Evolutionary conservation across 2,113 vertebrate species (phyloP).

Genomic region (Otolemur garnettii): DNA sequence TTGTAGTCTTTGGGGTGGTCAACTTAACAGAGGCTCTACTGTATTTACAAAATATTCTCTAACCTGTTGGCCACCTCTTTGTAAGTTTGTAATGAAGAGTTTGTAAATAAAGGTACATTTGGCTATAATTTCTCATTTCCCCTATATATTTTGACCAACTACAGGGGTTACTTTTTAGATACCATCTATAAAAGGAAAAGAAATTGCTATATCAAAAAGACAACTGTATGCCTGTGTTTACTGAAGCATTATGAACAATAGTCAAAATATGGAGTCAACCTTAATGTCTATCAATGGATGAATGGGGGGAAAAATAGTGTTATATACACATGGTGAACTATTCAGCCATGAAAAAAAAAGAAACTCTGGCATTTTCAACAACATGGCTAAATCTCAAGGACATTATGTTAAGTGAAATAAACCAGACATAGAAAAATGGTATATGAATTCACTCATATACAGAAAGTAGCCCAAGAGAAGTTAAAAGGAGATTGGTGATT

Average conservation of each 20-base stretch:
- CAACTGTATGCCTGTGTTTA: not conserved
- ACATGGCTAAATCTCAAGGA: not conserved
- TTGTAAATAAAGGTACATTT: too few species aligned
- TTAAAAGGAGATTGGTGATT: not conserved
- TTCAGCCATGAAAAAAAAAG: not conserved
- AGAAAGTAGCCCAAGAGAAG: not conserved
- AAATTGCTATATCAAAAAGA: not conserved
- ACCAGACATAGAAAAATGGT: not conserved
- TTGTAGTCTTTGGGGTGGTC: too few species aligned
- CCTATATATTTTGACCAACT: too few species aligned
- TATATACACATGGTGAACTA: not conserved
- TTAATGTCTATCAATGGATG: not conserved
- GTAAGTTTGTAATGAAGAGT: too few species aligned
- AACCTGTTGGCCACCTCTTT: too few species aligned
- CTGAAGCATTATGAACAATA: not conserved
- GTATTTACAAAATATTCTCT: too few species aligned
- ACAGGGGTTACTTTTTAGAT: too few species aligned
- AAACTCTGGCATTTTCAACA: not conserved
- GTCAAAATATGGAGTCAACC: not conserved
- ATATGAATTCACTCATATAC: not conserved
- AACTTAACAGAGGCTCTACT: too few species aligned
- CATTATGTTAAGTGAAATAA: not conserved
- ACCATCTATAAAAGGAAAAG: not conserved
- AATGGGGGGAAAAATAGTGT: not conserved
- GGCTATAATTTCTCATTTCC: too few species aligned